A percentile compares a stretch with the other conserved stretches of the same genome.
Evolutionary conservation across 37 sponge, comb jelly and placozoan species (phyloP).

Genomic region (Halisarca cf. caerulea): DNA sequence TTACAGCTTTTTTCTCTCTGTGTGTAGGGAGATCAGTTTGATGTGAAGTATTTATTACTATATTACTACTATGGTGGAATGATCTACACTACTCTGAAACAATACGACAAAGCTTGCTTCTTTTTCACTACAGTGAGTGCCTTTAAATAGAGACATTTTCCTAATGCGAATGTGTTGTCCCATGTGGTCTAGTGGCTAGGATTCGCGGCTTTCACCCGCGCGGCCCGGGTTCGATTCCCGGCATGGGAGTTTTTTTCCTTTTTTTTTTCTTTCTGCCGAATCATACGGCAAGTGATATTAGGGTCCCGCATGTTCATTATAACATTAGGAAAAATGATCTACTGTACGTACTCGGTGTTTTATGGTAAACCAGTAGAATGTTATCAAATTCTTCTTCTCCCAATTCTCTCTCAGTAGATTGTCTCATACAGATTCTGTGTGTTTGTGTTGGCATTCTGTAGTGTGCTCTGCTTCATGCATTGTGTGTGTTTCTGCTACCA

Average conservation of each 20-base stretch:
- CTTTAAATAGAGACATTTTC: not conserved
- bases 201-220: slow-evolving; percentile 57
- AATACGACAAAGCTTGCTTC: slow-evolving; percentile 78
- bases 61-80: slow-evolving; percentile 97
- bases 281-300: no score
- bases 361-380: no score
- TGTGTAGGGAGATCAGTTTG: slow-evolving; percentile 64
- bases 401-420: no score
- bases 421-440: no score
- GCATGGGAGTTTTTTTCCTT: slow-evolving; percentile 25
- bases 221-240: slow-evolving; percentile 50
- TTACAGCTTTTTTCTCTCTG: not conserved
- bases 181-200: slow-evolving; percentile 55
- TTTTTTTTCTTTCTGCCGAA: not conserved
- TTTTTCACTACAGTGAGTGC: slow-evolving; percentile 79
- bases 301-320: no score
- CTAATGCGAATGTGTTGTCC: not conserved
- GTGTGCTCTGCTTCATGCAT: no score
- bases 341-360: no score
- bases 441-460: no score
- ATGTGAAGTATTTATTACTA: slow-evolving; percentile 66
- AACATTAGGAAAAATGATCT: no score
- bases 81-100: slow-evolving; percentile 82
- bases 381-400: no score
- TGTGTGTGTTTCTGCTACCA: no score